Conservation (phyloP, 92 coral and sea anemone genomes). For the Micromussa lordhowensis region DNA sequence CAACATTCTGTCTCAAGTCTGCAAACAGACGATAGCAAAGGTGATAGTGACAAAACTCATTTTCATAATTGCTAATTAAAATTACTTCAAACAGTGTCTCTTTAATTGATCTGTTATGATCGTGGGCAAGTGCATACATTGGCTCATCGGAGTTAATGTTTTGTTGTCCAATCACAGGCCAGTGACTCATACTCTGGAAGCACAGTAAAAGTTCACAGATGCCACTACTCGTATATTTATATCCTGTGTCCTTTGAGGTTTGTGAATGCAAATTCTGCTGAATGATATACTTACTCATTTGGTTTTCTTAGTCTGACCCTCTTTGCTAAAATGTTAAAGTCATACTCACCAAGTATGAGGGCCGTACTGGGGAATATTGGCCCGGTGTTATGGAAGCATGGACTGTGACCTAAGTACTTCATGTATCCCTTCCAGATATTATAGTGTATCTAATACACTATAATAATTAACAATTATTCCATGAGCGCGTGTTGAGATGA, state of each 20-base stretch:
- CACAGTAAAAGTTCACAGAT: constrained; percentile 90
- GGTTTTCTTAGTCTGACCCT: too few species aligned
- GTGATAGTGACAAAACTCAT: constrained; percentile 25
- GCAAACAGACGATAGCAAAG: constrained; percentile 98
- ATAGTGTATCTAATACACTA: too few species aligned
- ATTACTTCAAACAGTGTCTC: background rate
- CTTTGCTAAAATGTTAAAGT: too few species aligned
- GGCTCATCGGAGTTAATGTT: background rate
- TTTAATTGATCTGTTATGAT: background rate
- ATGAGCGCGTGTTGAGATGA: too few species aligned
- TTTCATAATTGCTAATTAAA: too few species aligned
- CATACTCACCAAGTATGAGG: too few species aligned
- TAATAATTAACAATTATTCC: too few species aligned
- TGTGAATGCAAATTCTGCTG: constrained; percentile 17
- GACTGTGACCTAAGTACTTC: too few species aligned
- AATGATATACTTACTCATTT: background rate
- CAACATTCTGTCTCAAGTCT: constrained; percentile 90
- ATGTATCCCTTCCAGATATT: too few species aligned
- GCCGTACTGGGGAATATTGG: too few species aligned
- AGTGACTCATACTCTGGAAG: constrained; percentile 92
- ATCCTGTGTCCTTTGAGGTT: constrained; percentile 95
- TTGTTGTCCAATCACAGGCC: constrained; percentile 61
- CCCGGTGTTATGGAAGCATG: too few species aligned
- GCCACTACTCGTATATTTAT: constrained; percentile 95
- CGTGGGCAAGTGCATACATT: background rate